Evolutionary conservation across 1,140 invertebrate genomes (phyloP), one percentile per base, ranked within the genome.

Genomic region (Drosophila simulans): DNA sequence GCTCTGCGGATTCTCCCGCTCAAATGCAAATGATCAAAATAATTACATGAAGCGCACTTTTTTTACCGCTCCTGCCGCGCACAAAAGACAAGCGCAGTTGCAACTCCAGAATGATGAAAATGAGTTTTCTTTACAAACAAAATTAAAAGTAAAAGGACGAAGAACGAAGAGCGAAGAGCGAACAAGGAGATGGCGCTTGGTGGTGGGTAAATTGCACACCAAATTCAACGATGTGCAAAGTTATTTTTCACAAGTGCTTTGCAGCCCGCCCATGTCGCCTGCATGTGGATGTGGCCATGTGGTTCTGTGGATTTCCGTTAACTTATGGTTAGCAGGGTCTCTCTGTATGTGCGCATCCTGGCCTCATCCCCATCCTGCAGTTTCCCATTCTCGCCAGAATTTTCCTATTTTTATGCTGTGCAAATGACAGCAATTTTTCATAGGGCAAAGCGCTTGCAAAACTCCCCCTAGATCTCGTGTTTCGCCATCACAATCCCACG

Each of bases 81-180:
- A 84, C 81, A 84, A 84, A 84, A 80, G 81, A 84, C 81, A 85
- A 80, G 63, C 81, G 80, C 84, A 82, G 84, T 80, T 65, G 76
- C 80, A 89, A 89, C 84, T 89, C 83, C 77, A 89, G 89, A 89
- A 89, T 84, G 84, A 89, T 89, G 85, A 89, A 89, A 89, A 89
- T 89, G 84, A 89, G 84, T 89, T 89, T 89, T 89, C 84, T 89
- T 89, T 89, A 89, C 84, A 89, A 89, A 89, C 84, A 89, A 89
- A 89, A 89, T 89, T 89, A 89, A 89, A 84, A 80, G 84, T 80
- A 89, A 70, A 77, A 49, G 62, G 43, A 63, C 25, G 49, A 37
- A 37, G 42, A n/a, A 15, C n/a, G 43, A 13, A 39, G 31, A 27
- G 1, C n/a, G 43, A 13, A 39, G 31, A 27, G 1, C 43, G 20